Base-by-base conservation (phyloP, 1,140 invertebrate genomes). In the Trialeurodes vaporariorum region DNA sequence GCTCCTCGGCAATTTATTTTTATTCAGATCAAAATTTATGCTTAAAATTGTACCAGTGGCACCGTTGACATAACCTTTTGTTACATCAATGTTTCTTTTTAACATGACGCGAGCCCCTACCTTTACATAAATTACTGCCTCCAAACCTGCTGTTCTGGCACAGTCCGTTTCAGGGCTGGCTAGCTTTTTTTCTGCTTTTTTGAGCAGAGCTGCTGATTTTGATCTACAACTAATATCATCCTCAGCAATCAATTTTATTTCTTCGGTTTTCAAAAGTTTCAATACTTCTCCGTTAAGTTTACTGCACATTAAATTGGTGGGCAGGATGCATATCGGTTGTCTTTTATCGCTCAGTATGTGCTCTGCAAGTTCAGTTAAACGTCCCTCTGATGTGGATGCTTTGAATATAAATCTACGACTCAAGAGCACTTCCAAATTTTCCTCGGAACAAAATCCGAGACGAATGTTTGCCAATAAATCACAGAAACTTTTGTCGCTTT, bases 11-110 rank as follows among this genome's bases (percentile, higher is more conserved):
- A 68, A 24, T 34, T 34, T 64, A 58, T 34, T 58, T 24, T 64
- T 40, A 27, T 64, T 27, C 61, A 63, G n/a, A 27, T 68, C 67
- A 27, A 64, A 25, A 63, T 64, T 40, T 25, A 75, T 62, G 23
- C 67, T 64, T 66, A 68, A 62, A 59, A 76, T 64, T 23, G 64
- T 70, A 67, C 69, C 71, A 65, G 73, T 72, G 17, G 72, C 67
- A 61, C 72, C 72, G 68, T 76, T 77, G 21, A 76, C 73, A 25
- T 75, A 64, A 40, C 73, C 73, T 60, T 73, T 25, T n/a, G 64
- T 71, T 27, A 75, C 70, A 68, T 75, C 72, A 68, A 77, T 75
- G 72, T 77, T 77, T 69, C 71, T 69, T 64, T 71, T 72, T 17
- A 78, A 64, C 72, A 77, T 77, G 12, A 76, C 67, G 63, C 69